phyloP scores from a whole-genome alignment of 2,113 vertebrate genomes.

The Sinocyclocheilus anshuiensis region DNA sequence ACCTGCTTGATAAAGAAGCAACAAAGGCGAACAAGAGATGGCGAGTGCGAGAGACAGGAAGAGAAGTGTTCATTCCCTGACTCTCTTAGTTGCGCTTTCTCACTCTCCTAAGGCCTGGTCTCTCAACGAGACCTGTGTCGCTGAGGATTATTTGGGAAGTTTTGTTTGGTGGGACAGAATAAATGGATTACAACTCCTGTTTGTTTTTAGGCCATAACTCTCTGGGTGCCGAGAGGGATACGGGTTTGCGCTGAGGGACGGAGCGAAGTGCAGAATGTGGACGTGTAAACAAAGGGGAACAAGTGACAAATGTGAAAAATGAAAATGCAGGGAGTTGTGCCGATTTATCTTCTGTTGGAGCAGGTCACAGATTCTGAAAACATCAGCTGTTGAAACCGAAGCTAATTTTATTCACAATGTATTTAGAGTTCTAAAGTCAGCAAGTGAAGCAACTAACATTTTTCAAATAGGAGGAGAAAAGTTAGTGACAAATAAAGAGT shows the following conservation, averaged over 20 bases:
- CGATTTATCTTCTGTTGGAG: neutral
- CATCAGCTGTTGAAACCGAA: neutral
- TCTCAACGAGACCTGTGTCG: conserved; percentile 68
- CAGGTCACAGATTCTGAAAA: neutral
- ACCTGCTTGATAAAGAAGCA: conserved; percentile 77
- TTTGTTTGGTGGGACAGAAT: conserved; percentile 73
- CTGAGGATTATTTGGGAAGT: conserved; percentile 73
- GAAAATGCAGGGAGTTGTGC: neutral
- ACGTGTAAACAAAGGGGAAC: conserved; percentile 66
- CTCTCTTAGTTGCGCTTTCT: conserved; percentile 27
- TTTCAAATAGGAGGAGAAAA: conserved; percentile 54
- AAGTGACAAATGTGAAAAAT: conserved; percentile 29
- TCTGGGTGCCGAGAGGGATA: conserved; percentile 33
- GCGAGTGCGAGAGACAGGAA: conserved; percentile 10
- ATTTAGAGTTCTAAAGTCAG: neutral
- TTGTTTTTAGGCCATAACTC: conserved; percentile 60
- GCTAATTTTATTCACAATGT: neutral
- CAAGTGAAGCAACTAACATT: neutral
- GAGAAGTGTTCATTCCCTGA: conserved; percentile 46
- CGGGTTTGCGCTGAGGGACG: conserved; percentile 50
- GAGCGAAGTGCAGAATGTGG: conserved; percentile 62
- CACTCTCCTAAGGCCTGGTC: conserved; percentile 52
- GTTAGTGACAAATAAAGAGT: conserved; percentile 42
- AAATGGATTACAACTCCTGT: conserved; percentile 80
- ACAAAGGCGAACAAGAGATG: conserved; percentile 1